Conservation (phyloP, 2,888 invertebrate genomes). For the Apotomis betuletana region DNA sequence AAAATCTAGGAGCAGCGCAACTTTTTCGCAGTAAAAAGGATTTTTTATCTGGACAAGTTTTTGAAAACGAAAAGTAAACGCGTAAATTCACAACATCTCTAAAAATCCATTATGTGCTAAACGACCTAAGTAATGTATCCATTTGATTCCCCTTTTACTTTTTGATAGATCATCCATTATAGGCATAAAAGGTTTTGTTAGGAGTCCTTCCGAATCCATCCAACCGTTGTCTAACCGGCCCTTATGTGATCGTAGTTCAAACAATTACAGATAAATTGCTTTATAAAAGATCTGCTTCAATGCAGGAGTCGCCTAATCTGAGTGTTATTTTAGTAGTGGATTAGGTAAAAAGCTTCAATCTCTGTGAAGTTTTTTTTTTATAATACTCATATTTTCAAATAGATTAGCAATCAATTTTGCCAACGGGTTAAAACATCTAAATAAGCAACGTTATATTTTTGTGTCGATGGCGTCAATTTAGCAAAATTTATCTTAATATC, state of each 20-base stretch:
- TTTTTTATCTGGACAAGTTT: constrained; percentile 58
- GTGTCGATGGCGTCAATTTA: constrained; percentile 7
- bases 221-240: constrained; percentile 22
- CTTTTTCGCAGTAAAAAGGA: neutral
- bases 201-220: constrained; percentile 38
- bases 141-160: constrained; percentile 62
- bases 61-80: constrained; percentile 60
- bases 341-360: too few species aligned
- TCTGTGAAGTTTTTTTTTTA: neutral
- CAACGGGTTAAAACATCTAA: neutral
- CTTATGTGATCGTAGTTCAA: constrained; percentile 30
- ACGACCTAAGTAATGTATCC: constrained; percentile 60
- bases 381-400: neutral
- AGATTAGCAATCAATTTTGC: neutral
- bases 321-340: neutral
- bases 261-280: constrained; percentile 33
- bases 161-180: constrained; percentile 70
- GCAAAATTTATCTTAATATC: constrained; percentile 37
- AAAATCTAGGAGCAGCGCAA: neutral
- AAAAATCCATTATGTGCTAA: constrained; percentile 66
- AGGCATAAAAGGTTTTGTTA: constrained; percentile 60
- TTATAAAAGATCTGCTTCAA: constrained; percentile 4
- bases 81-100: constrained; percentile 52
- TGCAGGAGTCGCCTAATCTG: neutral
- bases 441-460: neutral